Evolutionary conservation across 2,888 invertebrate genomes (phyloP).

Genomic region (Polydrusus pterygomalis): DNA sequence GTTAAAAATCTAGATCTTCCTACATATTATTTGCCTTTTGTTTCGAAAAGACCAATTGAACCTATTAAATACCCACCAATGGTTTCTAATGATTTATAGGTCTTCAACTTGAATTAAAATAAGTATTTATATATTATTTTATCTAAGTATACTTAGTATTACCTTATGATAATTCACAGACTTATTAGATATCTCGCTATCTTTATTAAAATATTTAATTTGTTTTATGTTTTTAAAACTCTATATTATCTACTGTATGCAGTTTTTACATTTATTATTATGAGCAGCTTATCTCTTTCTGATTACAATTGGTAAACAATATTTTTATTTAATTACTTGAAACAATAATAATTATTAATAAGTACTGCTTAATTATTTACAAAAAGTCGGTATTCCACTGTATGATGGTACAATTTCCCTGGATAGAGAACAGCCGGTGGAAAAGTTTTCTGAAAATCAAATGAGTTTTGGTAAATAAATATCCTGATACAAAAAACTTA

Average conservation of each 20-base stretch:
- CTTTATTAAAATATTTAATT: conserved; percentile 12
- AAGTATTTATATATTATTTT: neutral
- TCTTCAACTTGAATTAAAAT: conserved; percentile 1
- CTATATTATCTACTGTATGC: too few species aligned
- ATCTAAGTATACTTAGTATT: neutral
- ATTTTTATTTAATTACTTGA: too few species aligned
- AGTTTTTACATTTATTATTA: too few species aligned
- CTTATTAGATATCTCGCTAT: neutral
- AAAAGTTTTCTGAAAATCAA: conserved; percentile 80
- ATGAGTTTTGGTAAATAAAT: neutral
- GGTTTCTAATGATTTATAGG: neutral
- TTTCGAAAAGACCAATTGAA: too few species aligned
- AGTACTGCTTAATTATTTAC: conserved; percentile 48
- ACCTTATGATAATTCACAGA: neutral
- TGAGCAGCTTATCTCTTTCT: too few species aligned
- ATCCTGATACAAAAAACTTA: too few species aligned
- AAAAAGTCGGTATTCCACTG: conserved; percentile 67
- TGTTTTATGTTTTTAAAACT: too few species aligned
- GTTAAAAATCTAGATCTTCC: too few species aligned
- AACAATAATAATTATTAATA: too few species aligned
- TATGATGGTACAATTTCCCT: conserved; percentile 82
- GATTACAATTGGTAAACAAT: too few species aligned
- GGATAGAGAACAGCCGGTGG: conserved; percentile 84
- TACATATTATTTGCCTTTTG: too few species aligned
- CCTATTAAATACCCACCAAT: neutral